A percentile compares a stretch with the other conserved stretches of the same genome.
Conservation (phyloP, 2,113 vertebrate genomes). For the Ceyx melanurus region DNA sequence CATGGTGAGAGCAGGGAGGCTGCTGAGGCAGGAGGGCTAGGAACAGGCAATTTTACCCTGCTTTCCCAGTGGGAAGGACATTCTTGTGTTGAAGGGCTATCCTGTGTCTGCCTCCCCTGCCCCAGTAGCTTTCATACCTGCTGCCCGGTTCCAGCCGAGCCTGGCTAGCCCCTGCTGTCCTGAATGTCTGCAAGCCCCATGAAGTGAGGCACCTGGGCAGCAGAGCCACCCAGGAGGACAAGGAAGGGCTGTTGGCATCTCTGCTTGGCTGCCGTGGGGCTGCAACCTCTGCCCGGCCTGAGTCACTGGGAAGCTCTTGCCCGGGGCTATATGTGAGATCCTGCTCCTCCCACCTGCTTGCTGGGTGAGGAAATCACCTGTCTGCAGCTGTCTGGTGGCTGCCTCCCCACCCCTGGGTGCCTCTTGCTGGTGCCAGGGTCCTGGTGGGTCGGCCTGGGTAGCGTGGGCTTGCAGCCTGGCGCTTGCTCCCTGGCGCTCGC, state of each 20-base stretch:
- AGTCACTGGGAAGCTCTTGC: conserved; percentile 30
- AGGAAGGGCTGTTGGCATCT: not conserved
- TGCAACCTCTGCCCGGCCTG: not conserved
- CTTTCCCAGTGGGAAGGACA: not conserved
- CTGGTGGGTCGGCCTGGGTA: fast-evolving
- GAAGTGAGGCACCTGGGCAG: fast-evolving
- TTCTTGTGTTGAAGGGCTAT: not conserved
- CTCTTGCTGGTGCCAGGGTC: not conserved
- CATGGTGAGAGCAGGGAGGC: not conserved
- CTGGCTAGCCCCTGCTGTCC: not conserved
- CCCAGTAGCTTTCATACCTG: not conserved
- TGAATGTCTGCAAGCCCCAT: not conserved
- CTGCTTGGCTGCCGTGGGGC: not conserved
- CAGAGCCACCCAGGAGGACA: not conserved
- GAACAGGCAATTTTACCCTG: not conserved
- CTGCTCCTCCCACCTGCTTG: not conserved
- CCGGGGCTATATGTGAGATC: not conserved
- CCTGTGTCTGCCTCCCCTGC: not conserved
- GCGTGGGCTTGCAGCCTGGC: not conserved
- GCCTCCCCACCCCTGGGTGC: fast-evolving
- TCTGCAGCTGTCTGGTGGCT: not conserved
- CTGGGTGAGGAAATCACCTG: not conserved
- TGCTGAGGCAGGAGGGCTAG: not conserved
- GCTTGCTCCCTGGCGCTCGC: fast-evolving
- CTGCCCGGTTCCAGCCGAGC: not conserved